Percentiles rank a stretch among this genome's conserved stretches.
phyloP scores from a whole-genome alignment of 2,888 invertebrate species.

The Pristionchus entomophagus region DNA sequence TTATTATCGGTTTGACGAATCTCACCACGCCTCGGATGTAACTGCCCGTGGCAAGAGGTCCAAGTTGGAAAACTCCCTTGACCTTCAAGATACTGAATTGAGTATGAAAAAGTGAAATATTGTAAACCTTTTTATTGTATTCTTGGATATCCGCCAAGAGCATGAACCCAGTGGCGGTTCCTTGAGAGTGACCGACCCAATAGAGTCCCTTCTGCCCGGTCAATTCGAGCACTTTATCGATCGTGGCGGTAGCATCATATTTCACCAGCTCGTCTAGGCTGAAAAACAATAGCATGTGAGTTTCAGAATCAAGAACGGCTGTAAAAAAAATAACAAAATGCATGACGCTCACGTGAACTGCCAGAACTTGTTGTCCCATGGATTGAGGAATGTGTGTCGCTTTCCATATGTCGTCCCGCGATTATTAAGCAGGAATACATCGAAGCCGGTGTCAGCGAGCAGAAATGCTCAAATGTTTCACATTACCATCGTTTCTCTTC shows the following conservation, averaged over 20 bases:
- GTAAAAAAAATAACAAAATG: neutral
- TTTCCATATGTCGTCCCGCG: neutral
- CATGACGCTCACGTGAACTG: too few species aligned
- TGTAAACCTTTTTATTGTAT: neutral
- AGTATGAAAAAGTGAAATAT: neutral
- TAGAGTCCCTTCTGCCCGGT: neutral
- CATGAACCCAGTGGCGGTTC: neutral
- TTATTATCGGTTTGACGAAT: neutral
- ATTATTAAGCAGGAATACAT: too few species aligned
- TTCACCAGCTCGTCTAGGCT: neutral
- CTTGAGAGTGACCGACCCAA: neutral
- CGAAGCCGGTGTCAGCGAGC: neutral
- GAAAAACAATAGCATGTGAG: too few species aligned
- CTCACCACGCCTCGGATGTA: neutral
- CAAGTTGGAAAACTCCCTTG: neutral
- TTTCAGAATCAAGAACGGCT: neutral
- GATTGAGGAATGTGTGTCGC: neutral
- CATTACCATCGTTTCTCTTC: too few species aligned
- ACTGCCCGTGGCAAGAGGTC: neutral
- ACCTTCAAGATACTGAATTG: neutral
- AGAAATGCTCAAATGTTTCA: neutral
- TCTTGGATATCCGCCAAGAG: neutral
- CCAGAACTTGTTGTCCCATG: slow-evolving; percentile 2
- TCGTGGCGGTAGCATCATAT: neutral
- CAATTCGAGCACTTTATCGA: neutral